Percentiles rank a stretch among this genome's conserved stretches.
These are phyloP conservation scores for Nyctalus aviator DNA, from an alignment of 2,797 vertebrate species.

Conservation along the genomic window DNA sequence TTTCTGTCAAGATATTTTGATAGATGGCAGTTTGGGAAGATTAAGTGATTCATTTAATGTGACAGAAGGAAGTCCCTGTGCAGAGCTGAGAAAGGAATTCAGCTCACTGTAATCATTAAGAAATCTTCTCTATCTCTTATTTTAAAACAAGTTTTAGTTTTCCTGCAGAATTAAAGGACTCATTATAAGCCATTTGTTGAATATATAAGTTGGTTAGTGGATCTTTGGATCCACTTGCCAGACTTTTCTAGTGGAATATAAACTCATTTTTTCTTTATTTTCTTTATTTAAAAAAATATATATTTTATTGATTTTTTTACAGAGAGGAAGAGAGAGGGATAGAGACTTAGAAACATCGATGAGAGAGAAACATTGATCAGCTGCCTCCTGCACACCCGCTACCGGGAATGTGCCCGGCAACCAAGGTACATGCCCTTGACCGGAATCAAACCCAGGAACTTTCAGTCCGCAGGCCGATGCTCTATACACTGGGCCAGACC, in stretches of 20 bases:
- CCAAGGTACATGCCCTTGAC: too few relatives aligned
- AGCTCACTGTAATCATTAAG: background rate
- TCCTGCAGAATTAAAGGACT: background rate
- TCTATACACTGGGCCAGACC: too few relatives aligned
- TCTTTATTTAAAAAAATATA: too few relatives aligned
- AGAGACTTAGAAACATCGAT: too few relatives aligned
- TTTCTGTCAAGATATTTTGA: constrained; percentile 62
- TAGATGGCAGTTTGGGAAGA: constrained; percentile 54
- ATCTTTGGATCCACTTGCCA: background rate
- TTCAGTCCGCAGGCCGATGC: too few relatives aligned
- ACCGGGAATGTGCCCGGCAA: too few relatives aligned
- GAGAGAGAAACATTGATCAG: too few relatives aligned
- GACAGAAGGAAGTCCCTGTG: background rate
- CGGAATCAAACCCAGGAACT: too few relatives aligned
- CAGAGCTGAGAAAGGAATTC: constrained; percentile 31
- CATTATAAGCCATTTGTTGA: background rate
- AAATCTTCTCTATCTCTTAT: background rate
- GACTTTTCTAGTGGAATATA: background rate
- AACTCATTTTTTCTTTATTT: background rate
- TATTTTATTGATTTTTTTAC: too few relatives aligned
- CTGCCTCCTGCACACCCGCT: too few relatives aligned
- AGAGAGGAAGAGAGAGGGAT: too few relatives aligned
- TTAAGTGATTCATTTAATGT: constrained; percentile 37
- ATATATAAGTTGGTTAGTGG: background rate
- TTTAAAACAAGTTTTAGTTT: constrained; percentile 34